Evolutionary conservation across 2,797 vertebrate species (phyloP), one percentile per base, ranked within the genome.

Genomic region (Salmo trutta): DNA sequence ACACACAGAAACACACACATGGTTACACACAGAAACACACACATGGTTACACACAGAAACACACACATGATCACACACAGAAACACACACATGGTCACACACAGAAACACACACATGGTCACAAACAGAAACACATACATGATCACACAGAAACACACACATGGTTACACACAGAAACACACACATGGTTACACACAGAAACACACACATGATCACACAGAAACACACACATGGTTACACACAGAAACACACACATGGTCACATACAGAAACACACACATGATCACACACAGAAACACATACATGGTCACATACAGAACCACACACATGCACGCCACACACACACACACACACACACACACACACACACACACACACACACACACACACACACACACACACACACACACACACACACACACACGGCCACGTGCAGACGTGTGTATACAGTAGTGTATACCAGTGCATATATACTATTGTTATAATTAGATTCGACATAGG

Each of bases 1-100:
- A 68, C 29, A 68, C 1, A 33, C 14, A 5, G 0, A 73, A 56
- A 67, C 77, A 79, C 79, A 79, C 81, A 75, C 75, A 77, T n/a
- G 33, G 33, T 12, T 70, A 65, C 67, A 84, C 75, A 77, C 77
- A 36, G 76, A 70, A 19, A n/a, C 56, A 8, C 6, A n/a, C 17
- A 56, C 16, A 19, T 6, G 33, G 33, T 36, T 8, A 41, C 6
- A 41, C 1, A 41, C 36, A 41, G 0, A 41, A 2, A 41, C 36
- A 10, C 1, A 8, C 36, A 41, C 36, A 10, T 1, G 5, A 5
- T 36, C 8, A 10, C 1, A 41, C 0, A 10, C 36, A 10, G 7
- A 41, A 7, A 10, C 41, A 41, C 8, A 41, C 41, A 41, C 36
- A 65, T 5, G 33, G 5, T 6, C 24, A 14, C 64, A 65, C 0